phyloP scores from a whole-genome alignment of 1,140 invertebrate species.

The Trichonephila clavipes region DNA sequence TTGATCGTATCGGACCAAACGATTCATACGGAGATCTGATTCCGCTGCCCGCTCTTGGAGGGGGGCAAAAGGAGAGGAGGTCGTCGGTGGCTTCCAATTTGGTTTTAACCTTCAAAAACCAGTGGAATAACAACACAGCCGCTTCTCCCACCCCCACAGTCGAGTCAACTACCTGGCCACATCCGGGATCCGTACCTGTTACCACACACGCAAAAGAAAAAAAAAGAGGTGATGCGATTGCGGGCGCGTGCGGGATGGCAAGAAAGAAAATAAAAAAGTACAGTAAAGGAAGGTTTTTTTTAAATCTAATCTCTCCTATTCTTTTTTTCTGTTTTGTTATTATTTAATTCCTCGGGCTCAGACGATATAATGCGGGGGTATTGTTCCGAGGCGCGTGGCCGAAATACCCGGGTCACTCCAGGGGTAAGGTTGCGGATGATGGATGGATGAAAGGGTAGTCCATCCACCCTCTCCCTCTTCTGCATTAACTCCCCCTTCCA shows the following conservation, averaged over 20 bases:
- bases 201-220: conserved; percentile 20
- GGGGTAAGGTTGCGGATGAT: conserved; percentile 27
- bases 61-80: neutral
- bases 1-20: neutral
- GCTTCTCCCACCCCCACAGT: conserved; percentile 1
- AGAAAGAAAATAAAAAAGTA: neutral
- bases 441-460: conserved; percentile 5
- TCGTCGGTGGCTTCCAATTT: neutral
- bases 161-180: conserved; percentile 53
- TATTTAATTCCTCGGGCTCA: conserved; percentile 28
- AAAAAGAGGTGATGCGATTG: conserved; percentile 12
- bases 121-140: conserved; percentile 32
- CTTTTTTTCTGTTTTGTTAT: neutral
- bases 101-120: conserved; percentile 39
- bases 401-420: conserved; percentile 43
- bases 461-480: neutral
- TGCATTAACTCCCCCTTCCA: neutral
- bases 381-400: conserved; percentile 51
- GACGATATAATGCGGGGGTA: conserved; percentile 50
- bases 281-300: neutral
- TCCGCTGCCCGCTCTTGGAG: neutral
- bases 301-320: neutral
- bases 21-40: neutral
- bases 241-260: conserved; percentile 36
- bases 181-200: conserved; percentile 43